These are phyloP conservation scores for Pseudomugil tenellus DNA, from an alignment of 2,797 vertebrate genomes.

Conservation along the genomic window DNA sequence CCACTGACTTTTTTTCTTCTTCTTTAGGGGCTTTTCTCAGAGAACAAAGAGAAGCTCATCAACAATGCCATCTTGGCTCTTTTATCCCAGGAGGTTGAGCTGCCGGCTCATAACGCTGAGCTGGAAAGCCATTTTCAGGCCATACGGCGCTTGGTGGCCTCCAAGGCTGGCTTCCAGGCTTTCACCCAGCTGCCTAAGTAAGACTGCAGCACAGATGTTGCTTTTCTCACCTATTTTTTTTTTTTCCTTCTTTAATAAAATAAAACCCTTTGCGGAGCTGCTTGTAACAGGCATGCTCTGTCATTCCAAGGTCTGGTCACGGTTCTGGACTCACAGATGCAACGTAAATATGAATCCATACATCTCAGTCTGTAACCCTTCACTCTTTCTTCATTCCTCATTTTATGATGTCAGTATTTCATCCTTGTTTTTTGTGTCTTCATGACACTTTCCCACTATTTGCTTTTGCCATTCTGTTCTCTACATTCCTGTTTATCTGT, in stretches of 20 bases:
- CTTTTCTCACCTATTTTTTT: slow-evolving; percentile 20
- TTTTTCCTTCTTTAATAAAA: slow-evolving; percentile 38
- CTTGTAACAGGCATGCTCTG: slow-evolving; percentile 80
- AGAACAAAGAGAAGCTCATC: slow-evolving; percentile 99
- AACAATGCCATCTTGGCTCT: slow-evolving; percentile 96
- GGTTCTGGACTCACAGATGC: slow-evolving; percentile 81
- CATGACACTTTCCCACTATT: slow-evolving; percentile 32
- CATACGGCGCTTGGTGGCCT: slow-evolving; percentile 94
- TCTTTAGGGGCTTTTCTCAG: slow-evolving; percentile 94
- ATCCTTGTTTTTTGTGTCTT: slow-evolving; percentile 29
- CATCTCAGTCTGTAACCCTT: slow-evolving; percentile 80
- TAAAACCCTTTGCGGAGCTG: slow-evolving; percentile 53
- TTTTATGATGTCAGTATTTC: slow-evolving; percentile 39
- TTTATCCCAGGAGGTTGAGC: slow-evolving; percentile 93
- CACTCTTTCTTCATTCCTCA: slow-evolving; percentile 36
- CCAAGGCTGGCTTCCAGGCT: slow-evolving; percentile 98
- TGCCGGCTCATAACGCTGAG: slow-evolving; percentile 88
- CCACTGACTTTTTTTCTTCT: slow-evolving; percentile 1
- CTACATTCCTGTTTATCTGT: slow-evolving; percentile 21
- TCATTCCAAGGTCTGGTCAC: slow-evolving; percentile 85
- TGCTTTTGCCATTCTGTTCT: slow-evolving; percentile 17
- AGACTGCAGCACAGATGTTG: slow-evolving; percentile 43
- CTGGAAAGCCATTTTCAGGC: slow-evolving; percentile 99
- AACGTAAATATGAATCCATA: slow-evolving; percentile 85
- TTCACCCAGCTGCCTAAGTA: slow-evolving; percentile 99